Conservation (phyloP, 2,888 invertebrate species). For the Pegoplata infirma region DNA sequence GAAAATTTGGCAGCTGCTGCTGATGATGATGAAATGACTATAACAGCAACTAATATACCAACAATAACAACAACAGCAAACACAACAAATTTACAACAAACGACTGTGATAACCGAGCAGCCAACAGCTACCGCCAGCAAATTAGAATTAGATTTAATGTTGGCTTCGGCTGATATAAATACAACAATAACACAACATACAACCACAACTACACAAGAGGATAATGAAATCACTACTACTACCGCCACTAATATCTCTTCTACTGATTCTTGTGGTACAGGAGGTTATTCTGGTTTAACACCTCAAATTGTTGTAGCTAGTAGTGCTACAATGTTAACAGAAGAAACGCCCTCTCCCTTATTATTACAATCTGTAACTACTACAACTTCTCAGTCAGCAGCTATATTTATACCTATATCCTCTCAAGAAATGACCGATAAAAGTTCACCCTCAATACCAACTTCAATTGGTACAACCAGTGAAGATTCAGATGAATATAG, state of each 20-base stretch:
- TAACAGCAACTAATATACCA: too few species aligned
- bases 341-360: slow-evolving; percentile 53
- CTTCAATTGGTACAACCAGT: slow-evolving; percentile 68
- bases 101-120: slow-evolving; percentile 78
- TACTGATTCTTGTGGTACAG: slow-evolving; percentile 1
- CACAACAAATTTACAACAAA: slow-evolving; percentile 68
- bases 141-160: slow-evolving; percentile 72
- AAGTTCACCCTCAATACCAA: slow-evolving; percentile 65
- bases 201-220: slow-evolving; percentile 31
- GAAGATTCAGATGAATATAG: slow-evolving; percentile 78
- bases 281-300: neutral
- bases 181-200: slow-evolving; percentile 64
- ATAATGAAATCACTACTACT: slow-evolving; percentile 1
- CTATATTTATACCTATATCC: slow-evolving; percentile 32
- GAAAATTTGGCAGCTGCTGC: slow-evolving; percentile 65
- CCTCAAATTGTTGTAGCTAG: slow-evolving; percentile 51
- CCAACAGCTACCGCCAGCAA: slow-evolving; percentile 76
- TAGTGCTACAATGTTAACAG: slow-evolving; percentile 52
- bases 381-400: slow-evolving; percentile 38
- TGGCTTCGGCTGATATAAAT: slow-evolving; percentile 72
- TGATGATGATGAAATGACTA: slow-evolving; percentile 7
- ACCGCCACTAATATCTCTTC: slow-evolving; percentile 6
- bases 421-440: slow-evolving; percentile 41
- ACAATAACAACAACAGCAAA: slow-evolving; percentile 40
- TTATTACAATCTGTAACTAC: slow-evolving; percentile 38